A percentile compares a stretch with the other conserved stretches of the same genome.
phyloP scores from a whole-genome alignment of 2,113 vertebrate genomes.

The Tamias sibiricus region DNA sequence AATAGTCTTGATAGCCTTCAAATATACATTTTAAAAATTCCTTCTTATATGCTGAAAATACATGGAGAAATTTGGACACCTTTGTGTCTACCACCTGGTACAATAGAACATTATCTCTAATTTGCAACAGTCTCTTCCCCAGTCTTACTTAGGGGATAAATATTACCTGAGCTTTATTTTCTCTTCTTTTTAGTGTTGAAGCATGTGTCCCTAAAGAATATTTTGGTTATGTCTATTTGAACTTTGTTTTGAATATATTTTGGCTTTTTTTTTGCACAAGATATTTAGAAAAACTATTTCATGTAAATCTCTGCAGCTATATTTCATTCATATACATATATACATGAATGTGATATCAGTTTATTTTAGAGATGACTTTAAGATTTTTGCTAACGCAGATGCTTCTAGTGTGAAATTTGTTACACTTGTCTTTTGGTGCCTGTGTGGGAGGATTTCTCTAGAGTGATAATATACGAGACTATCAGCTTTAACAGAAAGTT shows the following conservation, averaged over 20 bases:
- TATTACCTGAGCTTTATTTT: not conserved
- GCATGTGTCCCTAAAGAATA: not conserved
- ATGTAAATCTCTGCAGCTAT: not conserved
- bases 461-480: not conserved
- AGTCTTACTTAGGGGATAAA: not conserved
- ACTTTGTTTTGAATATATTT: not conserved
- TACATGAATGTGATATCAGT: too few species aligned
- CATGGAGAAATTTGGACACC: not conserved
- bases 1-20: not conserved
- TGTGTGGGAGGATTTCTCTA: not conserved
- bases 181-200: not conserved
- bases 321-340: not conserved
- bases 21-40: not conserved
- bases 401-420: not conserved
- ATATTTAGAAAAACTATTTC: not conserved
- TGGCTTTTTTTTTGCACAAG: not conserved
- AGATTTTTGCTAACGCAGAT: not conserved
- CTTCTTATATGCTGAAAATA: not conserved
- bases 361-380: not conserved
- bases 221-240: not conserved
- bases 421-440: not conserved
- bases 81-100: not conserved
- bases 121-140: not conserved
- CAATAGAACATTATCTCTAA: not conserved
- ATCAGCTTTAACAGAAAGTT: not conserved